Base-by-base conservation (phyloP, 2,113 vertebrate species). In the Silurus asotus region DNA sequence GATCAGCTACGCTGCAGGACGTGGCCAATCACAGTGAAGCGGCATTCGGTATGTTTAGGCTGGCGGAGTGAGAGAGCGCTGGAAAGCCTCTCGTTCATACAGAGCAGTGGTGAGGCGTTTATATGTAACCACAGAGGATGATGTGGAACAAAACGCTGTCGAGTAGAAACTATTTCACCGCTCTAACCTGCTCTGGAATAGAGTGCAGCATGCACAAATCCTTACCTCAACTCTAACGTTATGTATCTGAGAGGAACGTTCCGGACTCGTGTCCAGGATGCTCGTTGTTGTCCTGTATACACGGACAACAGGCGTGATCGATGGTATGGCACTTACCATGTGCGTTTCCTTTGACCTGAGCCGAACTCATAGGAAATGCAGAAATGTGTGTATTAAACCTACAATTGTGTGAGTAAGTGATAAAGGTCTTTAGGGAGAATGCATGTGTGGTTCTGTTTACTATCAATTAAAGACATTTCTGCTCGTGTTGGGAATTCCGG, bases 21-120 rank as follows among this genome's bases (percentile, higher is more conserved):
- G 72, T 51, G 69, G 23, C 90, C 91, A 91, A 90, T 92, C 62
- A 55, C 62, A 89, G 75, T 25, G 8, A 11, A 59, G 82, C 81
- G 72, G 77, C 81, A 67, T 83, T 86, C 83, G 37, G 70, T 82
- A 65, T 62, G 82, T 82, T 88, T 87, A 75, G 81, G 83, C 67
- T 53, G 79, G 23, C 56, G 79, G 64, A 81, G 55, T 79, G 49
- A 82, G 85, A 82, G 70, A n/a, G 85, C 20, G 48, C 37, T 48
- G 78, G 25, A 53, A 67, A 65, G 75, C 75, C 48, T 55, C 84
- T 55, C 62, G 28, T 55, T 79, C 58, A 67, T 70, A 69, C 61
- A 11, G 61, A 78, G 70, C 77, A 59, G 51, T 53, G 79, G 78
- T 28, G 85, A 82, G 79, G 64, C 25, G 79, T 87, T 81, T 53